A percentile compares a stretch with the other conserved stretches of the same genome.
Conservation (phyloP, 2,888 invertebrate genomes). For the Calephelis perditalis region DNA sequence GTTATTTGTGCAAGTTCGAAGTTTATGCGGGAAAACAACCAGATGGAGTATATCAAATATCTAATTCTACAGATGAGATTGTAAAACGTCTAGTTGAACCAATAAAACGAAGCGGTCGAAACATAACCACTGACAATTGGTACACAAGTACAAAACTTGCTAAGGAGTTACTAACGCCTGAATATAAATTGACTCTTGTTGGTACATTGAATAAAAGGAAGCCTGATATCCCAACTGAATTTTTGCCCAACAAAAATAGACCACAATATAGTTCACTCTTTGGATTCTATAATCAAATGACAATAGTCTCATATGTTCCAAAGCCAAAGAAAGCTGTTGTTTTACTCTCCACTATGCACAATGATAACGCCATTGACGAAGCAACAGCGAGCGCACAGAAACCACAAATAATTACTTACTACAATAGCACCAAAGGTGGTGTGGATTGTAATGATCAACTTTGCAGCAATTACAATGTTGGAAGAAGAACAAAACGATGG, state of each 20-base stretch:
- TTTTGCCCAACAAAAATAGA: slow-evolving; percentile 26
- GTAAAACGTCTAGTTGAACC: slow-evolving; percentile 19
- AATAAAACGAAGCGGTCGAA: slow-evolving; percentile 17
- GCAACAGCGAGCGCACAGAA: slow-evolving; percentile 27
- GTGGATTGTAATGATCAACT: slow-evolving; percentile 16
- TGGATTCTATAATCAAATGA: slow-evolving; percentile 24
- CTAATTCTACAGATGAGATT: slow-evolving; percentile 17
- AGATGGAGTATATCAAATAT: slow-evolving; percentile 12
- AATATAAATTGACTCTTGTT: slow-evolving; percentile 25
- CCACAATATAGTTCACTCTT: slow-evolving; percentile 17
- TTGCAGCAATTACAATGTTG: slow-evolving; percentile 15
- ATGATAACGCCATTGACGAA: slow-evolving; percentile 28
- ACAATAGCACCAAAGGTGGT: slow-evolving; percentile 20
- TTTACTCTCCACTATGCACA: slow-evolving; percentile 32
- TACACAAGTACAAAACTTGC: slow-evolving; percentile 6
- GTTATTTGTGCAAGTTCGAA: slow-evolving; percentile 17
- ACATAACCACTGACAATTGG: slow-evolving; percentile 14
- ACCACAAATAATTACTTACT: slow-evolving; percentile 33
- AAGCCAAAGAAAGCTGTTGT: slow-evolving; percentile 31
- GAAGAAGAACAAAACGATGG: slow-evolving; percentile 15
- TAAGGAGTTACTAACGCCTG: slow-evolving; percentile 16
- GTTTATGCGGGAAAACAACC: slow-evolving; percentile 19
- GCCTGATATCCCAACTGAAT: slow-evolving; percentile 26
- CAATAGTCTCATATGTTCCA: slow-evolving; percentile 23
- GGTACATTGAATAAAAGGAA: slow-evolving; percentile 29